Conservation (phyloP, 2,888 invertebrate species). For the Lycia hirtaria region DNA sequence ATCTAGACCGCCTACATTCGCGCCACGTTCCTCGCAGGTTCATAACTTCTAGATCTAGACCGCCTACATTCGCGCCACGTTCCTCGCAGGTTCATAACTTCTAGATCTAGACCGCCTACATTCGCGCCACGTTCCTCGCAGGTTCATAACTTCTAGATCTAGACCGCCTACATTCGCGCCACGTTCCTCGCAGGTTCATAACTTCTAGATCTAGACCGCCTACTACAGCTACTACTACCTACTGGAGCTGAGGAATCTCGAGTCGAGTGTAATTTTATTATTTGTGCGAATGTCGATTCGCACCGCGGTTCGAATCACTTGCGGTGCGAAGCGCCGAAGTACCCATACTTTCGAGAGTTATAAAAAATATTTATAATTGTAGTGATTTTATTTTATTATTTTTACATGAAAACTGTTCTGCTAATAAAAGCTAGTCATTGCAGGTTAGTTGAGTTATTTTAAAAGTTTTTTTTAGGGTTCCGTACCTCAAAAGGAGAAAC, state of each 20-base stretch:
- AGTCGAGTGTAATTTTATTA: constrained; percentile 18
- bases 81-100: constrained; percentile 18
- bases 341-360: too few relatives aligned
- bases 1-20: constrained; percentile 15
- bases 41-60: constrained; percentile 21
- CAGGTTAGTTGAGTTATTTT: too few relatives aligned
- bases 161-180: constrained; percentile 13
- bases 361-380: too few relatives aligned
- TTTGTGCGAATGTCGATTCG: background rate
- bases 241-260: constrained; percentile 16
- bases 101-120: constrained; percentile 14
- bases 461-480: too few relatives aligned
- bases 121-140: constrained; percentile 15
- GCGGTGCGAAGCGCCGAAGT: too few relatives aligned
- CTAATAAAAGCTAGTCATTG: too few relatives aligned
- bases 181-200: constrained; percentile 20
- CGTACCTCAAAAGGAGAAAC: too few relatives aligned
- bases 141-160: constrained; percentile 18
- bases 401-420: too few relatives aligned
- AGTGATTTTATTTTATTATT: too few relatives aligned
- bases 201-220: constrained; percentile 17
- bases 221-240: constrained; percentile 3
- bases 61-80: constrained; percentile 15
- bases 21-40: constrained; percentile 18
- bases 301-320: too few relatives aligned